Base-by-base conservation (phyloP, 2,113 vertebrate species). In the Labrus mixtus region DNA sequence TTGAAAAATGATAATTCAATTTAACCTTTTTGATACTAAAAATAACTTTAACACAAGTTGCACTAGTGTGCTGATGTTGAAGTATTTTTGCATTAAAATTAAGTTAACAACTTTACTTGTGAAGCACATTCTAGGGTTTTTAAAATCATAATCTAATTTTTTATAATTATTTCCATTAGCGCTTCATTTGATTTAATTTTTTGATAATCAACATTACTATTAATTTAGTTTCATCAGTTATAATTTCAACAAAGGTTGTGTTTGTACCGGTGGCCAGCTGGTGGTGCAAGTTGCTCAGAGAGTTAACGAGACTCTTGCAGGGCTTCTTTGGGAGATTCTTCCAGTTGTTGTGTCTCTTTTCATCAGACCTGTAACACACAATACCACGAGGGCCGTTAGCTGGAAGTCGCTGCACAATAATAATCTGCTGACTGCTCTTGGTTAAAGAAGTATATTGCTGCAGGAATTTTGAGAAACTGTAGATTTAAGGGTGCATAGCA, bases 311-410 rank as follows among this genome's bases (percentile, higher is more conserved):
- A 89, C 76, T 96, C 93, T 98, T 99, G 91, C 96, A 95, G 0
- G 97, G 97, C 76, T 98, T 99, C 94, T 99, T 99, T 45, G 98
- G 98, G 83, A 99, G 96, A 62, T 97, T 97, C 68, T 99, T 99
- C 97, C 97, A 99, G 93, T 88, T 98, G 84, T 87, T 92, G 87
- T 66, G 95, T 90, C 95, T 97, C 94, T 97, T 98, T 79, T 99
- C 98, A 78, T 99, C 97, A 55, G 96, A 96, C 91, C 98, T 99
- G 89, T 68, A 15, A 76, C 48, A 61, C 74, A 86, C 50, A 86
- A 68, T 22, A 48, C 71, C 68, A 59, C 58, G 50, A 33, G 1
- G 10, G 72, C 56, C 33, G 36, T 76, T 4, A 62, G 37, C 61
- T 64, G 43, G 16, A 53, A 59, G 57, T 25, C 29, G 23, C 16